Evolutionary conservation across 2,797 vertebrate species (phyloP).

Genomic region (Bradypus variegatus): DNA sequence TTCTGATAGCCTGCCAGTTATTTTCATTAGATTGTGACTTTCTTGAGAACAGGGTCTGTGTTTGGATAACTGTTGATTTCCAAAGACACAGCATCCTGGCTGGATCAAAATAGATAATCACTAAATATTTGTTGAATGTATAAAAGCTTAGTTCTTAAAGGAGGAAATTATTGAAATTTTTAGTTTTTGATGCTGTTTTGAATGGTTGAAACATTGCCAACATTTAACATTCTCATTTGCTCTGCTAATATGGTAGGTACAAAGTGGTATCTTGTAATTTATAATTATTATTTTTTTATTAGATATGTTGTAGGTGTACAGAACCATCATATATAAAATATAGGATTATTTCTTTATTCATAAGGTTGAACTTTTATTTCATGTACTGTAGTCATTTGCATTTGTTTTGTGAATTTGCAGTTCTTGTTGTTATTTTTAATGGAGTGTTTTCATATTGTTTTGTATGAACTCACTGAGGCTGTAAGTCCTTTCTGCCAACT

Average conservation of each 20-base stretch:
- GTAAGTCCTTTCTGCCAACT: neutral
- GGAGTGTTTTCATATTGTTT: neutral
- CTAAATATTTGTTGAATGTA: slow-evolving; percentile 3
- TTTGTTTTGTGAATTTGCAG: neutral
- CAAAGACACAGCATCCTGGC: neutral
- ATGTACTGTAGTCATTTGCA: neutral
- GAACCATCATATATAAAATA: too few species aligned
- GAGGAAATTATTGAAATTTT: neutral
- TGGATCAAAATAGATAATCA: neutral
- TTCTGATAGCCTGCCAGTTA: neutral
- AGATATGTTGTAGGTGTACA: too few species aligned
- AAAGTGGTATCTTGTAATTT: neutral
- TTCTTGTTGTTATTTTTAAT: slow-evolving; percentile 1
- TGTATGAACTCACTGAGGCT: neutral
- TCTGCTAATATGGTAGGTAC: neutral
- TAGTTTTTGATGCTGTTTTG: neutral
- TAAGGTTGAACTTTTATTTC: neutral
- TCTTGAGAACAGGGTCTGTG: slow-evolving; percentile 2
- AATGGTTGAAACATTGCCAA: slow-evolving; percentile 6
- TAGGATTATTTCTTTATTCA: neutral
- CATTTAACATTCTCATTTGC: slow-evolving; percentile 1
- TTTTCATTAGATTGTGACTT: slow-evolving; percentile 32
- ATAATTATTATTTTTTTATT: neutral
- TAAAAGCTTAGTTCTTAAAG: slow-evolving; percentile 16
- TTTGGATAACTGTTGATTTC: slow-evolving; percentile 19